These are phyloP conservation scores for Phaetusa simplex DNA, from an alignment of 2,113 vertebrate genomes.

Conservation along the genomic window DNA sequence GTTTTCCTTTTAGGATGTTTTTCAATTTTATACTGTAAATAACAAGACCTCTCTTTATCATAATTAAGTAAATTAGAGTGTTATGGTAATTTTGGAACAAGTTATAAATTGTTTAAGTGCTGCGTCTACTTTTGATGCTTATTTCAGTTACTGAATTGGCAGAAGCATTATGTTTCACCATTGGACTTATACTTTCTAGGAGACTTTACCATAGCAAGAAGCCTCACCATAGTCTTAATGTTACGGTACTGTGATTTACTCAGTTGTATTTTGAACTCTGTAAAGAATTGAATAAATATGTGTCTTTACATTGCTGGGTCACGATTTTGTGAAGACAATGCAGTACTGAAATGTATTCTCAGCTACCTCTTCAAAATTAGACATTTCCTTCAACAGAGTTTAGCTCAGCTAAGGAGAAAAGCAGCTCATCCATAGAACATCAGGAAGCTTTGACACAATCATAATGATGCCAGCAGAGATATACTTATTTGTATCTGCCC, in stretches of 20 bases:
- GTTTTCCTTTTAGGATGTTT: background rate
- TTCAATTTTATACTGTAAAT: background rate
- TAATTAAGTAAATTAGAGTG: background rate
- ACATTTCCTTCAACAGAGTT: background rate
- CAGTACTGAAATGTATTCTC: background rate
- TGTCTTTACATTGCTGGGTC: background rate
- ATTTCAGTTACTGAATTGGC: background rate
- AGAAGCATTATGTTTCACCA: background rate
- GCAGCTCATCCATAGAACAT: background rate
- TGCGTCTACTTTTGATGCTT: background rate
- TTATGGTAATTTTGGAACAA: background rate
- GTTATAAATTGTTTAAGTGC: background rate
- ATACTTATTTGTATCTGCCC: background rate
- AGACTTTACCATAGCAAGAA: background rate
- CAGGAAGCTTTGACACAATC: background rate
- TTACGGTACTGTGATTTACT: background rate
- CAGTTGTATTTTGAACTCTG: background rate
- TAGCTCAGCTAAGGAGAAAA: background rate
- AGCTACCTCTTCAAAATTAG: background rate
- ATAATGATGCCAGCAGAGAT: background rate
- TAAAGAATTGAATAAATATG: background rate
- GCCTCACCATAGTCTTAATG: background rate
- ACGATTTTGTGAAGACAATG: background rate
- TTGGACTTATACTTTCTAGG: background rate
- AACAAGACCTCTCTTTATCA: background rate